Percentiles rank a stretch among this genome's conserved stretches.
Evolutionary conservation across 2,113 vertebrate genomes (phyloP).

Genomic region (Labeo catla): DNA sequence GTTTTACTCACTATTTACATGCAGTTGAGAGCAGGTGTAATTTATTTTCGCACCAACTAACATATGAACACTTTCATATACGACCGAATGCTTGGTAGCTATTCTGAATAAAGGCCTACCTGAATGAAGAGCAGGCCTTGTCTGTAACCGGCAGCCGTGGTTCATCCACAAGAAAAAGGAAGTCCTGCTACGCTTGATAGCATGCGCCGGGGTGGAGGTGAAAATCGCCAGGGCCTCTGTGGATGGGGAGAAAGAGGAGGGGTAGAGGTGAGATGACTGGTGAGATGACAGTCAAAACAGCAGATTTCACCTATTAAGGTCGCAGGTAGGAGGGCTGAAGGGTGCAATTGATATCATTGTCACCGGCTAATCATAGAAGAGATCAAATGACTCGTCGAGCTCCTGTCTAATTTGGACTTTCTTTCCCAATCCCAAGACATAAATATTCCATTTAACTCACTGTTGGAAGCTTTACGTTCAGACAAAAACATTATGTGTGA

Average conservation of each 20-base stretch:
- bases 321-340: constrained; percentile 69
- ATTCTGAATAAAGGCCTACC: neutral
- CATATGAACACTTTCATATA: too few relatives aligned
- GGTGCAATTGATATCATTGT: constrained; percentile 77
- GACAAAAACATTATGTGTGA: constrained; percentile 50
- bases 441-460: constrained; percentile 46
- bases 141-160: neutral
- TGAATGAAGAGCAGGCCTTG: neutral
- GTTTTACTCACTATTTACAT: too few relatives aligned
- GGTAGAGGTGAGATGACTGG: constrained; percentile 60
- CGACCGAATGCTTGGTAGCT: neutral
- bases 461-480: constrained; percentile 37
- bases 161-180: neutral
- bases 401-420: constrained; percentile 33
- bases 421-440: constrained; percentile 2
- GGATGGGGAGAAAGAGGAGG: constrained; percentile 46
- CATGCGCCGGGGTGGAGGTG: neutral
- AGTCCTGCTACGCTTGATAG: neutral
- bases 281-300: constrained; percentile 63
- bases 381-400: constrained; percentile 23
- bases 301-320: constrained; percentile 76
- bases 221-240: constrained; percentile 28
- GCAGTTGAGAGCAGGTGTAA: too few relatives aligned
- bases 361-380: constrained; percentile 47
- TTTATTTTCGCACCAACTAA: too few relatives aligned